Base-by-base conservation (phyloP, 2,113 vertebrate species). In the Euleptes europaea region DNA sequence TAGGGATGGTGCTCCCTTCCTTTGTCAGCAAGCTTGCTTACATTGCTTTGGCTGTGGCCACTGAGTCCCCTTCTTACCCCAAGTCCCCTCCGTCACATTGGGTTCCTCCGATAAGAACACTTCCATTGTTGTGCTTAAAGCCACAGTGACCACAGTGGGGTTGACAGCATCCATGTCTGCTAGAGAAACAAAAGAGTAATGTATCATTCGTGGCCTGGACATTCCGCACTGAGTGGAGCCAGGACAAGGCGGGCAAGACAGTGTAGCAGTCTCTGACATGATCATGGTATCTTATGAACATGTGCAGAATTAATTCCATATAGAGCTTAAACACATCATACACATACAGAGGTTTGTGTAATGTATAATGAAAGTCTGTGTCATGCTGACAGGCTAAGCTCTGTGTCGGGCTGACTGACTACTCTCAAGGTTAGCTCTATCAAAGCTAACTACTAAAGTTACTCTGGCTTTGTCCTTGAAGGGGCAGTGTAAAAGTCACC, bases 101-200 rank as follows among this genome's bases (percentile, higher is more conserved):
- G 8, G 65, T 71, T 89, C 86, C 0, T 11, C 72, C n/a, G 92
- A 91, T 70, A 90, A 86, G 63, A 81, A 49, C 14, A 80, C 74
- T 28, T 21, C 63, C 4, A n/a, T 38, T 0, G 92, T 75, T 1
- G 95, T 94, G 28, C 95, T 97, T 0, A 94, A 87, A 51, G 92
- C 84, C 0, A 57, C 90, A 0, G 94, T 95, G 1, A 94, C 85
- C 0, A 92, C 79, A 23, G 33, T 90, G 1, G 97, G 94, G 67
- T 94, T 92, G 14, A 96, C 83, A 0, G 72, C 91, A 81, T 94
- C 82, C 89, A 96, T 95, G 84, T 97, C 96, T 87, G 93, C 85
- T 95, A 93, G 57, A 71, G 78, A 78, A 40, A 84, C 83, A 15
- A 17, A 88, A 78, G 0, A 57, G 14, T 3, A 33, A 71, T 14